These are phyloP conservation scores for Gymnogyps californianus DNA, from an alignment of 2,113 vertebrate species.

Conservation along the genomic window DNA sequence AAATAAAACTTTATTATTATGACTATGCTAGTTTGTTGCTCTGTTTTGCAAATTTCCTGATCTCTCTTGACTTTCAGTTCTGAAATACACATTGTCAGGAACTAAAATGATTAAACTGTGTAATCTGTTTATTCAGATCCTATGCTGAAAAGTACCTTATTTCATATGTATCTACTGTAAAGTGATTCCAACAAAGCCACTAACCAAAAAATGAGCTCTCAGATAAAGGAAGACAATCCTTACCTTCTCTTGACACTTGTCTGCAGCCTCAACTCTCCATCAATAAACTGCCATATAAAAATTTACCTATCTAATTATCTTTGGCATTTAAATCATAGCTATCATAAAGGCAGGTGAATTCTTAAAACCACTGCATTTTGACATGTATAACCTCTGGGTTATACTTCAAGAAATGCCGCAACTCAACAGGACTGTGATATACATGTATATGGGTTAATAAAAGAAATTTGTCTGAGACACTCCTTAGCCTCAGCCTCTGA, in stretches of 20 bases:
- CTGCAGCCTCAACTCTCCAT: background rate
- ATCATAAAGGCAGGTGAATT: background rate
- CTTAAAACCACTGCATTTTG: background rate
- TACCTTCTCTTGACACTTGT: background rate
- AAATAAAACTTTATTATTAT: background rate
- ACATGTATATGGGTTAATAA: background rate
- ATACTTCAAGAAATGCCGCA: background rate
- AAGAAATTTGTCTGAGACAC: background rate
- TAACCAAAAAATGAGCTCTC: background rate
- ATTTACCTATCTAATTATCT: background rate
- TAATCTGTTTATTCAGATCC: slow-evolving; percentile 10
- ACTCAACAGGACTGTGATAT: background rate
- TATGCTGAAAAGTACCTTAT: background rate
- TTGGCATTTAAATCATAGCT: background rate
- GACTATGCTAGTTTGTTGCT: background rate
- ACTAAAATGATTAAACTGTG: background rate
- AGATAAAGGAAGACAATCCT: background rate
- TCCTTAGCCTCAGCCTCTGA: background rate
- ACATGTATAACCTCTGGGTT: background rate
- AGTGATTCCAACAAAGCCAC: background rate
- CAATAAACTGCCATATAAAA: background rate
- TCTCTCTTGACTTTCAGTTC: background rate
- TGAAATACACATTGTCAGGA: background rate
- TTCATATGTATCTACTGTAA: background rate
- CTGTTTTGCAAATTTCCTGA: background rate